phyloP scores from a whole-genome alignment of 1,140 invertebrate species.

The Trichomalopsis sarcophagae region DNA sequence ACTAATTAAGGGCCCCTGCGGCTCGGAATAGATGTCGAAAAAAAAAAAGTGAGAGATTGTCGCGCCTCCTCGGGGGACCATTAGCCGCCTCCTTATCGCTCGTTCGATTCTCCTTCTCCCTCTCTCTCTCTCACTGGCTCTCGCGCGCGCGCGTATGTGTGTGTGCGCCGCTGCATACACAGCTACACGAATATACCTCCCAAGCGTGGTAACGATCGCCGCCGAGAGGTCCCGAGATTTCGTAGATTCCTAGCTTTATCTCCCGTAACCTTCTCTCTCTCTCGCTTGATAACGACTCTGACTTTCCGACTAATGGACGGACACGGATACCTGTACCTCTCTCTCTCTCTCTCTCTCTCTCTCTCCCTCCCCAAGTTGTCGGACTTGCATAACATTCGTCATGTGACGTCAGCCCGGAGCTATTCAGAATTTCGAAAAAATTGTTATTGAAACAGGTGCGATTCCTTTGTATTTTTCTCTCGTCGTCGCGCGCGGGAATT shows the following conservation, averaged over 20 bases:
- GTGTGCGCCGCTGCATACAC: too few species aligned
- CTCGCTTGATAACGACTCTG: background rate
- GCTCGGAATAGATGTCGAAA: too few species aligned
- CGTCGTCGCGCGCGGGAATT: background rate
- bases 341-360: too few species aligned
- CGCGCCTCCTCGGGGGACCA: background rate
- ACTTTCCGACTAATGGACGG: conserved; percentile 22
- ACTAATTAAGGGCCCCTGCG: background rate
- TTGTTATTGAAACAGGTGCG: background rate
- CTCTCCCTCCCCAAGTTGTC: background rate
- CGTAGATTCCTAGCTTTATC: conserved; percentile 15
- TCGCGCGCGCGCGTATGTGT: too few species aligned
- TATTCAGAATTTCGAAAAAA: background rate
- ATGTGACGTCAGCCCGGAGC: background rate
- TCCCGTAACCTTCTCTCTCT: background rate
- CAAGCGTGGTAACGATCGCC: conserved; percentile 14
- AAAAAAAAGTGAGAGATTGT: background rate
- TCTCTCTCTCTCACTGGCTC: too few species aligned
- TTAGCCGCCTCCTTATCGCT: conserved; percentile 26
- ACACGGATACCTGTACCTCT: background rate
- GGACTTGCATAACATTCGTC: conserved; percentile 23
- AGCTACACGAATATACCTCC: background rate
- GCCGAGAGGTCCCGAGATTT: conserved; percentile 20
- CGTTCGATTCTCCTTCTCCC: background rate
- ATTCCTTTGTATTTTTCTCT: background rate